Evolutionary conservation across 2,888 invertebrate genomes (phyloP).

Genomic region (Auanema sp.): DNA sequence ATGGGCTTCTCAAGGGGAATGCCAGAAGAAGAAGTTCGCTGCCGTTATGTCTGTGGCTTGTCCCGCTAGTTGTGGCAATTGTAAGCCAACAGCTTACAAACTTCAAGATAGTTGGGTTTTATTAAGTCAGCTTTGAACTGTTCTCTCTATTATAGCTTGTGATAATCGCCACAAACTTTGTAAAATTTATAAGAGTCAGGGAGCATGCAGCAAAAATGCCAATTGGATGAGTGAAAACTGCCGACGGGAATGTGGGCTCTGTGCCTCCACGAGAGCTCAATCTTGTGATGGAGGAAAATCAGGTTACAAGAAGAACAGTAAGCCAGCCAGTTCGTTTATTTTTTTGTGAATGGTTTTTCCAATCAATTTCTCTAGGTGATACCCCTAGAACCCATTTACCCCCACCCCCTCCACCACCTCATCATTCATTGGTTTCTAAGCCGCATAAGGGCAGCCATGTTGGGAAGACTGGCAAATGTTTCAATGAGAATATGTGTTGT

Average conservation of each 20-base stretch:
- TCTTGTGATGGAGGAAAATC: background rate
- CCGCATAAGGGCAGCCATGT: no score
- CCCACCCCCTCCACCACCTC: no score
- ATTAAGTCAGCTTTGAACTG: background rate
- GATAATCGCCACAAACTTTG: conserved; percentile 4
- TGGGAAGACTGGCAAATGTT: background rate
- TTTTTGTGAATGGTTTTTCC: no score
- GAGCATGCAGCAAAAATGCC: background rate
- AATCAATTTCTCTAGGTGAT: no score
- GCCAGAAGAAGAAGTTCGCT: background rate
- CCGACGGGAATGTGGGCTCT: background rate
- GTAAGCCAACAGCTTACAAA: conserved; percentile 4
- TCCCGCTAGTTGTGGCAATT: background rate
- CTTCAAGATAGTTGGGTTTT: background rate
- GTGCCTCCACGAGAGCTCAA: background rate
- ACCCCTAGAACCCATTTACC: no score
- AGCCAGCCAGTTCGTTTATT: background rate
- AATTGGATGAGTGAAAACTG: conserved; percentile 7
- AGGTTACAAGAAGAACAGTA: background rate
- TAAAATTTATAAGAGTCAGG: conserved; percentile 1
- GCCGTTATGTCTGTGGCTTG: background rate
- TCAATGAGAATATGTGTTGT: conserved; percentile 6
- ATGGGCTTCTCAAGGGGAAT: background rate
- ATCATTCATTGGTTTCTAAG: no score
- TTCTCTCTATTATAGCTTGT: conserved; percentile 1